Percentiles rank a stretch among this genome's conserved stretches.
Evolutionary conservation across 2,888 invertebrate genomes (phyloP).

Genomic region (Philaethria dido): DNA sequence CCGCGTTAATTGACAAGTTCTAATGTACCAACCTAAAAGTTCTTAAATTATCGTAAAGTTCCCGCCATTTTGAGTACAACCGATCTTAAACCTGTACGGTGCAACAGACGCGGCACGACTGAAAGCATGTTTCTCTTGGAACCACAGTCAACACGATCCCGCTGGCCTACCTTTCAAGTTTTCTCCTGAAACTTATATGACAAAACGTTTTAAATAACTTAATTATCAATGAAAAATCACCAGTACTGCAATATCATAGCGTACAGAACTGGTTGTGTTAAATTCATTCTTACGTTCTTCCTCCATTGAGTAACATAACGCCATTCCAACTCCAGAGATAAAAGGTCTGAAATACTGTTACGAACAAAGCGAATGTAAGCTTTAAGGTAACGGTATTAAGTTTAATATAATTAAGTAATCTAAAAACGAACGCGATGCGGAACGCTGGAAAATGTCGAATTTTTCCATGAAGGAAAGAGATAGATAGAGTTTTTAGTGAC

Average conservation of each 20-base stretch:
- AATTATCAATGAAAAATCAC: constrained; percentile 26
- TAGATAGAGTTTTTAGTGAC: constrained; percentile 73
- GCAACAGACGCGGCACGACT: constrained; percentile 76
- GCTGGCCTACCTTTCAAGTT: constrained; percentile 78
- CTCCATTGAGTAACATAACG: constrained; percentile 25
- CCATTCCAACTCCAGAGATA: constrained; percentile 30
- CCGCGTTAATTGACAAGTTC: background rate
- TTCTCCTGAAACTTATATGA: constrained; percentile 50
- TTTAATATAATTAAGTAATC: constrained; percentile 46
- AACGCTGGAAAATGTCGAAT: constrained; percentile 67
- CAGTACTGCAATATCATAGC: constrained; percentile 1
- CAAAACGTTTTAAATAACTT: constrained; percentile 47
- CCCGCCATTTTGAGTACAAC: constrained; percentile 63
- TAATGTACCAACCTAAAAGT: constrained; percentile 51
- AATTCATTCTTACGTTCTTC: constrained; percentile 38
- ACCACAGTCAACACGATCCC: constrained; percentile 65
- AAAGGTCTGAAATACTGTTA: constrained; percentile 34
- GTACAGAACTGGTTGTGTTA: constrained; percentile 43
- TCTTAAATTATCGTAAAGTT: constrained; percentile 74
- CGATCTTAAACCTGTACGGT: constrained; percentile 60
- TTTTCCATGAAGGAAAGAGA: constrained; percentile 77
- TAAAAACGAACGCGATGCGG: constrained; percentile 61
- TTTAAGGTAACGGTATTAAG: constrained; percentile 45
- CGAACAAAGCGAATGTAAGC: constrained; percentile 44
- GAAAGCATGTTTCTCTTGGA: constrained; percentile 67